Base-by-base conservation (phyloP, 2,113 vertebrate genomes). In the Castor canadensis region DNA sequence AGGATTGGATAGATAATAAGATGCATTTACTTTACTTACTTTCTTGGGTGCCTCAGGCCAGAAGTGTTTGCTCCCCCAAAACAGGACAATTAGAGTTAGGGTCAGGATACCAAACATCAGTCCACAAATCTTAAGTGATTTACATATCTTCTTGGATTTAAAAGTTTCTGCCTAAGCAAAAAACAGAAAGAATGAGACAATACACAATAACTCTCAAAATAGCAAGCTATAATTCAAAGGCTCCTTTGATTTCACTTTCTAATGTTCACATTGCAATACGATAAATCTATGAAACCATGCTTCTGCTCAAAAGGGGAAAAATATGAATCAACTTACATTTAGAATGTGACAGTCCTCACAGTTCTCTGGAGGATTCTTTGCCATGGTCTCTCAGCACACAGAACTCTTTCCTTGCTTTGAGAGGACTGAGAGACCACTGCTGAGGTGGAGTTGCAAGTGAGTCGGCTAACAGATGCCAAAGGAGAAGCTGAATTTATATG, bases 11-110 rank as follows among this genome's bases (percentile, higher is more conserved):
- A 58, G 10, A 58, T 95, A 47, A 66, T 26, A 80, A 72, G 30
- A 56, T 49, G 19, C 12, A 95, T 96, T 92, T 95, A 97, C 98
- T 98, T 98, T 96, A 98, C 98, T 98, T 98, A 99, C 98, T 97
- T 98, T 99, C 96, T 98, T 98, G 47, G 98, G 96, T 45, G 97
- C 60, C 56, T 98, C 97, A 1, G 84, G 98, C 98, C 98, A 98
- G 90, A 99, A 98, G 86, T 98, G 97, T 54, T 98, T 98, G 92
- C 98, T 95, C 43, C 98, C 98, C 54, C 98, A 97, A 95, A 98
- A 97, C 4, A 98, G 89, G 93, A 98, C 95, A 56, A 98, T 96
- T 30, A 99, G 96, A 69, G 97, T 97, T 40, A 98, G 19, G 45
- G 97, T 89, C 72, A 98, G 96, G 47, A 96, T 54, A 35, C 98